Base-by-base conservation (phyloP, 1,140 invertebrate species). In the Cyclargus thomasi region DNA sequence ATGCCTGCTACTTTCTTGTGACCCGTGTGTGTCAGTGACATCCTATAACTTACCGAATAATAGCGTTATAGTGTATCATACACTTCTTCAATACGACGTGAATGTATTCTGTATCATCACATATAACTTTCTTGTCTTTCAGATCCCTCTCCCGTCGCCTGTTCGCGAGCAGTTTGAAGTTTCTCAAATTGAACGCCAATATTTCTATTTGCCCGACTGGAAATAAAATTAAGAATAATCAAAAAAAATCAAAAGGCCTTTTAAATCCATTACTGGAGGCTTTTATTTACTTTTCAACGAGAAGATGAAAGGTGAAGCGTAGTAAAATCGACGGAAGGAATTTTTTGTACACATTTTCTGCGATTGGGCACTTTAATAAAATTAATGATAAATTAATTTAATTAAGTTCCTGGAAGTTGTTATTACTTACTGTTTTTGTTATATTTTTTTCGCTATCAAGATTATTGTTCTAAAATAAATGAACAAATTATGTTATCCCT, bases 121-220 rank as follows among this genome's bases (percentile, higher is more conserved):
- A 57, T 5, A 65, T 65, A 17, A 70, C 68, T 63, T 73, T 75
- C n/a, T 75, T 72, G 11, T 63, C 36, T 11, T 23, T 47, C 20
- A 70, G 59, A 36, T 76, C 76, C 67, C 76, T 75, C 70, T 71
- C 71, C n/a, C 72, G 74, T 57, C 71, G 74, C 53, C 86, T 74
- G 23, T 85, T 76, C 0, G 83, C 83, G 10, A 91, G 57, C 62
- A 74, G 21, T 62, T 86, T 75, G 64, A 91, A 86, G 68, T 91
- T 86, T 63, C 85, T 78, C 14, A 91, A 69, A 75, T 90, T 90
- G 70, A 82, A 90, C 10, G 82, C 72, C 68, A 91, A 73, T 67
- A 91, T 89, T 68, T 91, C 85, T 75, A 91, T 85, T 82, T 91
- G 88, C 29, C 86, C 89, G 67, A 91, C 90, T 91, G 77, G 53